Conservation (phyloP, 2,797 vertebrate species). For the Poecilia gillii region DNA sequence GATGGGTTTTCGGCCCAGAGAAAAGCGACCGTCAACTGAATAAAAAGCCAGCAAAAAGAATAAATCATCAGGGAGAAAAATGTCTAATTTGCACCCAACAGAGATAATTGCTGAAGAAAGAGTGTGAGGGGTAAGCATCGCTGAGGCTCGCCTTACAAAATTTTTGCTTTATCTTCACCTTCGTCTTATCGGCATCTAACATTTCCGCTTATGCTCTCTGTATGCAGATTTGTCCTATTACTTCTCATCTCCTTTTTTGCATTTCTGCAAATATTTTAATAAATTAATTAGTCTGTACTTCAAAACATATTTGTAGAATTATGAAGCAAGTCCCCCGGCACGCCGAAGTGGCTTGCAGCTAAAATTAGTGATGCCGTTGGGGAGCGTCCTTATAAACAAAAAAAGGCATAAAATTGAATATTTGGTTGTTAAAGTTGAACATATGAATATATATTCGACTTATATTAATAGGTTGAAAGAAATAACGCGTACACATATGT, state of each 20-base stretch:
- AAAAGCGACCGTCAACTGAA: constrained; percentile 58
- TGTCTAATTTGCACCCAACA: constrained; percentile 53
- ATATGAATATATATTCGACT: background rate
- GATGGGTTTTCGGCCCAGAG: constrained; percentile 46
- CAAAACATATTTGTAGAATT: constrained; percentile 63
- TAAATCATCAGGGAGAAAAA: constrained; percentile 39
- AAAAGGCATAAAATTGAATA: background rate
- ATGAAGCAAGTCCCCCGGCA: constrained; percentile 48
- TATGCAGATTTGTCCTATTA: background rate
- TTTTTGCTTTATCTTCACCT: constrained; percentile 18
- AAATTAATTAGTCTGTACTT: constrained; percentile 66
- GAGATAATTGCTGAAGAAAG: constrained; percentile 46
- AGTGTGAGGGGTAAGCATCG: background rate
- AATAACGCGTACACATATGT: background rate
- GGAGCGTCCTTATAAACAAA: constrained; percentile 38
- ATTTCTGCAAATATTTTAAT: constrained; percentile 56
- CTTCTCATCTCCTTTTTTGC: constrained; percentile 22
- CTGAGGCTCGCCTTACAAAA: background rate
- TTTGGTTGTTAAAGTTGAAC: background rate
- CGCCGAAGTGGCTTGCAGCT: constrained; percentile 33
- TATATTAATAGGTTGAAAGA: background rate
- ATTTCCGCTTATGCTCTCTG: constrained; percentile 17
- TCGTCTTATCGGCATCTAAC: constrained; percentile 30
- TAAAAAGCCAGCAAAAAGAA: constrained; percentile 40
- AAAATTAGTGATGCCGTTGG: constrained; percentile 48